Percentiles rank a stretch among this genome's conserved stretches.
Conservation (phyloP, 2,797 vertebrate species). For the Anguilla marmorata region DNA sequence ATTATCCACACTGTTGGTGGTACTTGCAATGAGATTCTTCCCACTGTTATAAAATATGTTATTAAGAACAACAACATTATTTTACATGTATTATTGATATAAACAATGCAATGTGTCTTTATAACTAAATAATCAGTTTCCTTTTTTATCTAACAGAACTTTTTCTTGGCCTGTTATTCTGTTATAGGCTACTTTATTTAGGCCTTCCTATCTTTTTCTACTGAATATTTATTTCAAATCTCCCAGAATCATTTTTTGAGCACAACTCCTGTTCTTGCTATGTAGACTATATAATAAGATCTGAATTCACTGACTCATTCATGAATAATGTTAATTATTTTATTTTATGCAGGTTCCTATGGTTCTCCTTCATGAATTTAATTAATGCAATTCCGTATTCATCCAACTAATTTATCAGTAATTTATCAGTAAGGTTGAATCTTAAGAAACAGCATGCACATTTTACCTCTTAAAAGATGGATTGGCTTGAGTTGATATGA, state of each 20-base stretch:
- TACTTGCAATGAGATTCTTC: background rate
- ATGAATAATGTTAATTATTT: conserved; percentile 1
- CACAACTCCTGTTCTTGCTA: background rate
- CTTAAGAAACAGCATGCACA: background rate
- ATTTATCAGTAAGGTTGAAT: background rate
- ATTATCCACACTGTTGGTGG: background rate
- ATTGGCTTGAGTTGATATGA: background rate
- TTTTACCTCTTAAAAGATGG: background rate
- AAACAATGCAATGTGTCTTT: background rate
- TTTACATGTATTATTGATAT: background rate
- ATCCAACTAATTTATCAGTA: background rate
- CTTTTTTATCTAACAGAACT: background rate
- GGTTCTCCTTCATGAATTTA: background rate
- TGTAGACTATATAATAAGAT: background rate
- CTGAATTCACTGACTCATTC: background rate
- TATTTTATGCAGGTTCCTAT: background rate
- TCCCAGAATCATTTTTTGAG: background rate
- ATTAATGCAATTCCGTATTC: background rate
- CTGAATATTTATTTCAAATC: too few species aligned
- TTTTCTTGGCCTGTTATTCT: background rate
- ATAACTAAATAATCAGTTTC: background rate
- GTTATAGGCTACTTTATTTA: too few species aligned
- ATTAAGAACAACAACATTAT: background rate
- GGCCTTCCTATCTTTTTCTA: too few species aligned
- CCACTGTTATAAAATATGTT: background rate